Percentiles rank a stretch among this genome's conserved stretches.
Evolutionary conservation across 2,888 invertebrate genomes (phyloP).

Genomic region (Muschampia staudingeri): DNA sequence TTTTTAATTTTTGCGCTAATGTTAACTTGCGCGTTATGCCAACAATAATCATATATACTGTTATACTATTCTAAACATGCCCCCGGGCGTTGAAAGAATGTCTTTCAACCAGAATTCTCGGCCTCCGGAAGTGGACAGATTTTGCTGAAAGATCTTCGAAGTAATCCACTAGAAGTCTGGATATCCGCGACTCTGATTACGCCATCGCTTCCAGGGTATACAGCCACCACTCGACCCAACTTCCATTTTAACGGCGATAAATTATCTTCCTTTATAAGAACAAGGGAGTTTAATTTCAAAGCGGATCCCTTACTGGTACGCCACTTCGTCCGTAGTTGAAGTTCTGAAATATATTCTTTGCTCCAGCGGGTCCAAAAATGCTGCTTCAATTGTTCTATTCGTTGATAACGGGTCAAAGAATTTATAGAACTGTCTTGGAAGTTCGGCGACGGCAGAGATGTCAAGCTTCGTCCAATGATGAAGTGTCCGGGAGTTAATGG

Average conservation of each 20-base stretch:
- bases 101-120: slow-evolving; percentile 31
- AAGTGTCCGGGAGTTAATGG: slow-evolving; percentile 41
- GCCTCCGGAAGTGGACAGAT: slow-evolving; percentile 32
- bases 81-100: slow-evolving; percentile 43
- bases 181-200: slow-evolving; percentile 40
- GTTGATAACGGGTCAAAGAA: slow-evolving; percentile 41
- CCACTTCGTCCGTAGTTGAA: slow-evolving; percentile 57
- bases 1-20: no score
- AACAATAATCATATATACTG: no score
- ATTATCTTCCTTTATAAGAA: slow-evolving; percentile 49
- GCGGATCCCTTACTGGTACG: neutral
- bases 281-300: slow-evolving; percentile 40
- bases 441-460: slow-evolving; percentile 34
- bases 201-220: slow-evolving; percentile 42
- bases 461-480: slow-evolving; percentile 43
- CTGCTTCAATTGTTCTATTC: slow-evolving; percentile 47
- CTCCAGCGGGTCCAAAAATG: slow-evolving; percentile 62
- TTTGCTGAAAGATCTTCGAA: slow-evolving; percentile 34
- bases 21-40: no score
- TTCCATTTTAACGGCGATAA: neutral
- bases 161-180: slow-evolving; percentile 21
- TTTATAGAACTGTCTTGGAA: neutral
- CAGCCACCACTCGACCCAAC: slow-evolving; percentile 12
- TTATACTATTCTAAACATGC: slow-evolving; percentile 30
- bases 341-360: slow-evolving; percentile 57